Conservation (phyloP, 1,140 invertebrate genomes). For the Tetramorium alpestre region DNA sequence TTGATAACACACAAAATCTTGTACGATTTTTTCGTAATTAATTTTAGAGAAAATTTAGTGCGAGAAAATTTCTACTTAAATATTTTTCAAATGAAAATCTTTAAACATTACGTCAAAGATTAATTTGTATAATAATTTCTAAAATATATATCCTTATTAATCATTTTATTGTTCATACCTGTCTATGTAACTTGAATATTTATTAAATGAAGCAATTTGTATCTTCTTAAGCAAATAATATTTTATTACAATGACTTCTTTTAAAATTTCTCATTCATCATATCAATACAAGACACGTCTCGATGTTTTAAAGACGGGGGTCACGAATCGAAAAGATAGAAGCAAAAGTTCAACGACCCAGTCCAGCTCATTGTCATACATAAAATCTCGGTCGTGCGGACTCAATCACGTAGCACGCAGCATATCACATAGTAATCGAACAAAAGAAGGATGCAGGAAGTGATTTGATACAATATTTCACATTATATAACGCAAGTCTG, state of each 20-base stretch:
- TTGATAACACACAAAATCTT: neutral
- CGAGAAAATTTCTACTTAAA: neutral
- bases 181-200: neutral
- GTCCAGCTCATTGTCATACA: conserved; percentile 73
- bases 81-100: neutral
- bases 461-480: neutral
- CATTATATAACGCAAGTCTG: neutral
- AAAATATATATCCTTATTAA: neutral
- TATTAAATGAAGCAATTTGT: neutral
- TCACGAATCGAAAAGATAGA: conserved; percentile 50
- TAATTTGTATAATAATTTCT: neutral
- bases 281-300: conserved; percentile 9
- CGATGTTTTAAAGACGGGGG: conserved; percentile 3
- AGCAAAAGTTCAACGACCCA: conserved; percentile 76
- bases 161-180: neutral
- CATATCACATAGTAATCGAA: neutral
- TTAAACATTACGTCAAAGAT: neutral
- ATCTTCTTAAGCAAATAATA: neutral
- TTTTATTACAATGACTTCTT: neutral
- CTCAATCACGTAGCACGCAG: conserved; percentile 68
- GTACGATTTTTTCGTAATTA: neutral
- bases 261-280: neutral
- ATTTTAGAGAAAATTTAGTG: neutral
- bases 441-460: conserved; percentile 25
- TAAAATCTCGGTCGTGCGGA: conserved; percentile 74